These are phyloP conservation scores for Toxotes lorentzi DNA, from an alignment of 2,797 vertebrate species.

Conservation along the genomic window DNA sequence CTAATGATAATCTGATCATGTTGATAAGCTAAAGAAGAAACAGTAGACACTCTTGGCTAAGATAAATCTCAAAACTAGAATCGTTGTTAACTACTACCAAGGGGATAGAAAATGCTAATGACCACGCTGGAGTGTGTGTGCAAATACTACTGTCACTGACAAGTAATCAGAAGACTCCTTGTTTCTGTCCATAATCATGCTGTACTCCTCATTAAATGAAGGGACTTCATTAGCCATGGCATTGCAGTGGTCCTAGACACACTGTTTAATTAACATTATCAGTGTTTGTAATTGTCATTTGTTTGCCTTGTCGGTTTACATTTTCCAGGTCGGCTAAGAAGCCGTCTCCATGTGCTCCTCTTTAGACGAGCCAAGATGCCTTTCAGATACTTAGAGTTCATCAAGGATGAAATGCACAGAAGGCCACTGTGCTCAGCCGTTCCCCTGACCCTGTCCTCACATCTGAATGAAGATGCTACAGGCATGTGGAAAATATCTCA, in stretches of 20 bases:
- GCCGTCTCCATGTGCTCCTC: slow-evolving; percentile 40
- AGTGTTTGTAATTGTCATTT: slow-evolving; percentile 79
- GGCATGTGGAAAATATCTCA: slow-evolving; percentile 72
- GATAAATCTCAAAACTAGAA: slow-evolving; percentile 73
- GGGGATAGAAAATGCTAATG: slow-evolving; percentile 70
- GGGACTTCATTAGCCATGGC: slow-evolving; percentile 78
- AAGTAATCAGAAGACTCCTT: slow-evolving; percentile 64
- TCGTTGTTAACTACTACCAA: slow-evolving; percentile 70
- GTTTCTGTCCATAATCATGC: slow-evolving; percentile 69
- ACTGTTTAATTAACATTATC: slow-evolving; percentile 81
- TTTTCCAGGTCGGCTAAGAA: slow-evolving; percentile 68
- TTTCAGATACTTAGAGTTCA: slow-evolving; percentile 55
- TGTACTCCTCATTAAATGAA: slow-evolving; percentile 79
- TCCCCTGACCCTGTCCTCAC: slow-evolving; percentile 58
- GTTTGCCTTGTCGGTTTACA: slow-evolving; percentile 81
- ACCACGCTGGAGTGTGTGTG: slow-evolving; percentile 38
- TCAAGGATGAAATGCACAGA: slow-evolving; percentile 59
- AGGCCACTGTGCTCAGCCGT: slow-evolving; percentile 40
- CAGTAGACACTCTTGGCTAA: slow-evolving; percentile 48
- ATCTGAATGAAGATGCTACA: slow-evolving; percentile 65
- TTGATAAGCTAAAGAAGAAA: slow-evolving; percentile 70
- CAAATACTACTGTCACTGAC: slow-evolving; percentile 57
- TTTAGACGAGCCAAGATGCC: slow-evolving; percentile 53
- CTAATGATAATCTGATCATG: slow-evolving; percentile 67
- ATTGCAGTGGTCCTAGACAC: slow-evolving; percentile 65